Evolutionary conservation across 2,888 invertebrate species (phyloP), one percentile per base, ranked within the genome.

Genomic region (Eupithecia subfuscata): DNA sequence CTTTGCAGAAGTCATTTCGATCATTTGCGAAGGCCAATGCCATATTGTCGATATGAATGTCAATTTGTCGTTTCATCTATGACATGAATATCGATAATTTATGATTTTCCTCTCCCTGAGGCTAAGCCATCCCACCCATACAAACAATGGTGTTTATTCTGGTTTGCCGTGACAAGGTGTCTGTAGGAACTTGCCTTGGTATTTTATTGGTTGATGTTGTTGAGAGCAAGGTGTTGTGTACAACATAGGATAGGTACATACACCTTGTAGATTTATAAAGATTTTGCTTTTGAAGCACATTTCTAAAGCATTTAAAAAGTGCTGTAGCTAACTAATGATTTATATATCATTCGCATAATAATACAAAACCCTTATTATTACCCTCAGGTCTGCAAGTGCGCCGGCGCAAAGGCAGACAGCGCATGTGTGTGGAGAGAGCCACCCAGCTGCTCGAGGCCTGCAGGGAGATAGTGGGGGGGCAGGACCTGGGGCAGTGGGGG

Each of bases 381-480:
- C n/a, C n/a, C n/a, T 37, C 37, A 37, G 96, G 96, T 8, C 89
- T 97, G 0, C 96, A 96, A 86, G 92, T 95, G 0, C 93, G 96
- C 1, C 92, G 96, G 4, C 95, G 96, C 9, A 96, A 95, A 85
- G 97, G 97, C 2, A 95, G 96, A 75, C 92, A 96, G 78, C 95
- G 95, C 69, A 97, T 98, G 97, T 97, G 97, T 37, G 96, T 97
- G 0, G 97, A 98, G 90, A 98, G 98, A 0, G 97, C 98, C 5
- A 96, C 97, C 71, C 96, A 97, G 82, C 95, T 99, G 18, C 95
- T 97, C 69, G 96, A 97, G 77, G 96, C 97, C 6, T 98, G 98
- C 89, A 96, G 97, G 85, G 95, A 96, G 70, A 96, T 98, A 16
- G 97, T 97, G 0, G 94, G 95, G 8, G 96, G 95, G 30, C 94